A percentile compares a stretch with the other conserved stretches of the same genome.
Conservation (phyloP, 2,888 invertebrate species). For the Leptopterna dolabrata region DNA sequence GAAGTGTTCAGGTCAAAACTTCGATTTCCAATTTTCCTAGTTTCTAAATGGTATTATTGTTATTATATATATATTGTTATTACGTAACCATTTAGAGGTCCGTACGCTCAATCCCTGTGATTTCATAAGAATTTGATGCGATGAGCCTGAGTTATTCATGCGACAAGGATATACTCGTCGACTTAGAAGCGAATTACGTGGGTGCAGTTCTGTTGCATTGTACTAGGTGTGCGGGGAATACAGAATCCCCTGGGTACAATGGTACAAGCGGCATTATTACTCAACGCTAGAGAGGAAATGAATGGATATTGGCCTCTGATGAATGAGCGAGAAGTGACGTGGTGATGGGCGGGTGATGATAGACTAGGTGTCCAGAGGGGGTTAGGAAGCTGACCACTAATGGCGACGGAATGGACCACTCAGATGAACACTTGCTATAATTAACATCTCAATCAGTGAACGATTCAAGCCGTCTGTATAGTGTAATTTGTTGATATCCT, state of each 20-base stretch:
- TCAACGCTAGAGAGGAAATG: background rate
- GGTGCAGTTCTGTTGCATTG: background rate
- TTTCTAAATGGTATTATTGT: no score
- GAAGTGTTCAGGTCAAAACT: no score
- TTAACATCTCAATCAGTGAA: slow-evolving; percentile 13
- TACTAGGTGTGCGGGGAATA: background rate
- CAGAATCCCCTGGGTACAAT: no score
- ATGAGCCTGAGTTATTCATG: no score
- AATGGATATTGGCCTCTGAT: background rate
- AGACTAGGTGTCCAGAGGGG: background rate
- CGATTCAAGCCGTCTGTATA: background rate
- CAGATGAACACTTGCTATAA: slow-evolving; percentile 19
- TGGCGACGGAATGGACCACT: background rate
- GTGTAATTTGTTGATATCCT: background rate
- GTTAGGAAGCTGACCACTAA: background rate
- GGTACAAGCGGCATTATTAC: background rate
- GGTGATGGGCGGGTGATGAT: background rate
- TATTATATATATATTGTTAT: no score
- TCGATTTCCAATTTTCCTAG: no score
- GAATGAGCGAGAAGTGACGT: background rate
- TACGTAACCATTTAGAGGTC: no score
- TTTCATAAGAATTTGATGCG: no score
- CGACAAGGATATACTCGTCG: no score
- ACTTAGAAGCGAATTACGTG: background rate
- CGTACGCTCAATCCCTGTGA: no score